Conservation (phyloP, 2,797 vertebrate species). For the Sebastes taczanowskii region DNA sequence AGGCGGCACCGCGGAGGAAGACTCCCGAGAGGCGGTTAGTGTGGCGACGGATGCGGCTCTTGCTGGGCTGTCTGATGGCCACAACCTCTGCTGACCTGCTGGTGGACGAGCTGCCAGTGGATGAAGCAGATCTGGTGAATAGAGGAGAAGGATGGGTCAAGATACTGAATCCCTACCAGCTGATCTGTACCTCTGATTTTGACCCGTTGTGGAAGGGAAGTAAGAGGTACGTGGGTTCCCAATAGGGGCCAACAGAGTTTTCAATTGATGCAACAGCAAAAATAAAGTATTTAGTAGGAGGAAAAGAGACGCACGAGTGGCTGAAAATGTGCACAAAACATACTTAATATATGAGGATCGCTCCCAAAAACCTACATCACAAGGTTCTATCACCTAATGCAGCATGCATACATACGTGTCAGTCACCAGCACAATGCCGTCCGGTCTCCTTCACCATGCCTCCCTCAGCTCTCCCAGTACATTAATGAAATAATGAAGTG, state of each 20-base stretch:
- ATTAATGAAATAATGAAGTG: conserved; percentile 60
- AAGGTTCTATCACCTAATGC: neutral
- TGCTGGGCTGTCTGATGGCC: conserved; percentile 73
- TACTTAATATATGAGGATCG: neutral
- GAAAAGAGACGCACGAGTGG: neutral
- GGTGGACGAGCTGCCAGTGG: conserved; percentile 60
- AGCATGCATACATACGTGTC: conserved; percentile 9
- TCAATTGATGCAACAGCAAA: neutral
- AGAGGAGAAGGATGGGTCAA: neutral
- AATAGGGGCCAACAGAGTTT: neutral
- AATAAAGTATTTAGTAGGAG: too few species aligned
- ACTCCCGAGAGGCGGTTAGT: conserved; percentile 83
- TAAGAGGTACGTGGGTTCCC: neutral
- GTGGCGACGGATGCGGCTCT: conserved; percentile 78
- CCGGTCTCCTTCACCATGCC: conserved; percentile 31
- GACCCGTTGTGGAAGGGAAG: neutral
- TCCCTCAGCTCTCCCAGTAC: conserved; percentile 37
- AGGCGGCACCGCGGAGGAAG: conserved; percentile 71
- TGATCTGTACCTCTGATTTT: neutral
- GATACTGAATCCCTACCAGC: neutral
- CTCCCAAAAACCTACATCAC: neutral
- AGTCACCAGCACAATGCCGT: neutral
- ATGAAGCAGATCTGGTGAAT: conserved; percentile 74
- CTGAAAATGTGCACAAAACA: neutral
- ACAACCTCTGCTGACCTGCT: conserved; percentile 65